These are phyloP conservation scores for Jaculus jaculus DNA, from an alignment of 2,113 vertebrate genomes.

Conservation along the genomic window DNA sequence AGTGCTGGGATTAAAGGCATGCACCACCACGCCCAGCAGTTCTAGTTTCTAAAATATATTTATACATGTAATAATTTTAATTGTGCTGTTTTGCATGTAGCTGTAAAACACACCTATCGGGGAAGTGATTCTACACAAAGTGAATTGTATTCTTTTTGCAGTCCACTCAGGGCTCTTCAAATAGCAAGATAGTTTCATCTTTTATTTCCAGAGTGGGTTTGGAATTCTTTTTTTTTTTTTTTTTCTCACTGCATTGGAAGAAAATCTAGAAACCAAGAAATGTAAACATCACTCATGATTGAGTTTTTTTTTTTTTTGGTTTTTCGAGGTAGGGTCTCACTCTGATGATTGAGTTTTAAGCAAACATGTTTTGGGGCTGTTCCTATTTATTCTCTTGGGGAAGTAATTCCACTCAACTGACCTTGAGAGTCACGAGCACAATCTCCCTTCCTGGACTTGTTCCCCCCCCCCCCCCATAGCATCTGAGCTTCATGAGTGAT, in stretches of 20 bases:
- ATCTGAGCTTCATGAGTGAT: not conserved
- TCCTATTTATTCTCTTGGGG: slow-evolving; percentile 54
- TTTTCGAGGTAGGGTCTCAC: too few relatives aligned
- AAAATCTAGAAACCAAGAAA: slow-evolving; percentile 48
- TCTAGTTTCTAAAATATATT: not conserved
- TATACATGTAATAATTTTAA: slow-evolving; percentile 1
- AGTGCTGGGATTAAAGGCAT: too few relatives aligned
- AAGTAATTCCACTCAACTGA: slow-evolving; percentile 50
- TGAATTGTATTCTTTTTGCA: not conserved
- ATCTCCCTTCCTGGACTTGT: slow-evolving; percentile 9
- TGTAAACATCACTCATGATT: slow-evolving; percentile 41
- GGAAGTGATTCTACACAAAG: not conserved
- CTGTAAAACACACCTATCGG: not conserved
- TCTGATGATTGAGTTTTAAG: slow-evolving; percentile 16
- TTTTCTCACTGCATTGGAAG: slow-evolving; percentile 11
- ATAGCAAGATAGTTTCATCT: not conserved
- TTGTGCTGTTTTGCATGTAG: not conserved
- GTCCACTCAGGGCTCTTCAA: not conserved
- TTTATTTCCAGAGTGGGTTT: slow-evolving; percentile 18
- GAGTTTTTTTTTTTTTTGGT: too few relatives aligned
- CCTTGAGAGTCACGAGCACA: not conserved
- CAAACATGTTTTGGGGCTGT: not conserved
- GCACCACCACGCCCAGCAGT: too few relatives aligned
- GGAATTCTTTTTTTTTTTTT: slow-evolving; percentile 42
- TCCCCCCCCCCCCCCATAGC: not conserved